Conservation (phyloP, 1,140 invertebrate genomes). For the Eulimnadia texana region DNA sequence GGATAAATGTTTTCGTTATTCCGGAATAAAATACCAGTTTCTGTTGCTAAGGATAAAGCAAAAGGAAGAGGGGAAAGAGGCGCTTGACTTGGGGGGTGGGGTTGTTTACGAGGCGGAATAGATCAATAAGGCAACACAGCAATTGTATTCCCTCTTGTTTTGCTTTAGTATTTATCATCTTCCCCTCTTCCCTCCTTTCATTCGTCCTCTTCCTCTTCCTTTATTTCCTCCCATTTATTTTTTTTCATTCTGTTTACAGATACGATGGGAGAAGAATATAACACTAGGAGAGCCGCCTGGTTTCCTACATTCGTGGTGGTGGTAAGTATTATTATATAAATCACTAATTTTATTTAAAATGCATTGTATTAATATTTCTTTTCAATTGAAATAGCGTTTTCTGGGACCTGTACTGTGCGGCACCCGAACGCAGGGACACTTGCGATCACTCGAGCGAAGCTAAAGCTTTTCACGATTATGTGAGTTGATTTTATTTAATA, state of each 20-base stretch:
- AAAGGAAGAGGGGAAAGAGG: not conserved
- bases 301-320: constrained; percentile 98
- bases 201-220: not conserved
- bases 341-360: not conserved
- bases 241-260: constrained; percentile 34
- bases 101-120: not conserved
- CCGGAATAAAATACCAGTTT: too few species aligned
- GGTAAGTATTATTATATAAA: constrained; percentile 46
- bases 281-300: constrained; percentile 92
- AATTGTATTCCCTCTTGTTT: not conserved
- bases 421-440: constrained; percentile 87
- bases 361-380: not conserved
- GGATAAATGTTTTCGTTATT: too few species aligned
- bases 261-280: constrained; percentile 93
- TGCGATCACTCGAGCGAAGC: constrained; percentile 98
- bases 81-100: not conserved
- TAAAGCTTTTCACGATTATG: constrained; percentile 98
- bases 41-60: not conserved
- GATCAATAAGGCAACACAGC: not conserved
- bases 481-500: too few species aligned
- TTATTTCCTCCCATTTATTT: not conserved
- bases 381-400: constrained; percentile 63
- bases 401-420: constrained; percentile 97
- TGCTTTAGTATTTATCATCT: not conserved
- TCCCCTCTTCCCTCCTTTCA: not conserved